Conservation (phyloP, 2,113 vertebrate genomes). For the Pterocles burchelli region DNA sequence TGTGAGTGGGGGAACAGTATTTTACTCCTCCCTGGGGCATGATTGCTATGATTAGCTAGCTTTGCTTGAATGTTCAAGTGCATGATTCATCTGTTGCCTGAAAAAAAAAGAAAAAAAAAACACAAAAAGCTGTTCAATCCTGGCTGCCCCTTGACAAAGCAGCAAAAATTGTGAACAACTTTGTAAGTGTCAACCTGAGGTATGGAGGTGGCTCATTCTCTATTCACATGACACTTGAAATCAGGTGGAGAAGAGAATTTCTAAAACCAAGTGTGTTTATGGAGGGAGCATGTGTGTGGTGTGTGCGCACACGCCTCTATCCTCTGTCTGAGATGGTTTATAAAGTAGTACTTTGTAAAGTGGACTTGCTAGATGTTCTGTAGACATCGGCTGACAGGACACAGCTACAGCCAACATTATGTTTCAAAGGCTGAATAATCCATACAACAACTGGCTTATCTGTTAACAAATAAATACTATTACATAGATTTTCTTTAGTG, state of each 20-base stretch:
- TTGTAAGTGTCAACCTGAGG: conserved; percentile 6
- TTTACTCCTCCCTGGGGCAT: conserved; percentile 14
- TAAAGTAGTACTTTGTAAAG: neutral
- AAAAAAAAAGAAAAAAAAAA: neutral
- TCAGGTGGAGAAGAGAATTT: neutral
- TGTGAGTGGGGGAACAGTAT: neutral
- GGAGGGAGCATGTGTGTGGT: fast-evolving
- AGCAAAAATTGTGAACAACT: neutral
- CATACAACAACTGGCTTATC: neutral
- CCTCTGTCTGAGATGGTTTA: neutral
- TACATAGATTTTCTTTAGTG: neutral
- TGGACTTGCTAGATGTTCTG: neutral
- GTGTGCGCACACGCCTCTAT: fast-evolving
- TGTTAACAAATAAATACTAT: neutral
- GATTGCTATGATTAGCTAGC: conserved; percentile 9
- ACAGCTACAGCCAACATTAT: neutral
- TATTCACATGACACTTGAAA: neutral
- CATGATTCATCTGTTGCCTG: neutral
- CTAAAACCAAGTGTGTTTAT: neutral
- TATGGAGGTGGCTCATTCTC: neutral
- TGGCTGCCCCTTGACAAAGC: neutral
- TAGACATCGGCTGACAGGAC: neutral
- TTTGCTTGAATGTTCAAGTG: neutral
- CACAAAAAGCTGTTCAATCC: neutral
- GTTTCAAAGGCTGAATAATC: neutral